Evolutionary conservation across 2,888 invertebrate genomes (phyloP).

Genomic region (Dryobotodes eremita): DNA sequence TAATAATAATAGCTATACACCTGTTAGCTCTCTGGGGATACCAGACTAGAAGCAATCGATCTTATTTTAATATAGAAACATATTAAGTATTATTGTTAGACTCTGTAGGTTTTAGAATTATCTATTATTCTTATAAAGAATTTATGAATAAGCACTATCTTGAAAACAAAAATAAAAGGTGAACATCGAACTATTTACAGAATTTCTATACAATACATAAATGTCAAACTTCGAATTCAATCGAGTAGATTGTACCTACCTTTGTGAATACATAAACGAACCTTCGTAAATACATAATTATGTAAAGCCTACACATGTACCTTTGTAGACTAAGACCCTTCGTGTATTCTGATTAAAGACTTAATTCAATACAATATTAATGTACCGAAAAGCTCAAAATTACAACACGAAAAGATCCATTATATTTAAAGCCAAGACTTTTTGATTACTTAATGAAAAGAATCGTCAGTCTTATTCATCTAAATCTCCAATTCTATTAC

Average conservation of each 20-base stretch:
- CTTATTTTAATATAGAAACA: slow-evolving; percentile 29
- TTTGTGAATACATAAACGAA: slow-evolving; percentile 40
- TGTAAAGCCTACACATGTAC: slow-evolving; percentile 25
- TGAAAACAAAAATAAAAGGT: not conserved
- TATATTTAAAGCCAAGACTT: slow-evolving; percentile 43
- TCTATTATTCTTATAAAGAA: slow-evolving; percentile 2
- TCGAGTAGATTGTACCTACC: slow-evolving; percentile 19
- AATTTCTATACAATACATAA: not conserved
- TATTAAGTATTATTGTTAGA: slow-evolving; percentile 12
- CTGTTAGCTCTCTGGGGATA: slow-evolving; percentile 34
- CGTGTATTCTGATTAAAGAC: slow-evolving; percentile 42
- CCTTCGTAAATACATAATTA: slow-evolving; percentile 39
- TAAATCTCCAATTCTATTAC: slow-evolving; percentile 52
- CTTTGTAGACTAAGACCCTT: slow-evolving; percentile 17
- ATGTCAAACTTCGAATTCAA: not conserved
- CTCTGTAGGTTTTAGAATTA: not conserved
- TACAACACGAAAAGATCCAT: slow-evolving; percentile 35
- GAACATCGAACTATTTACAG: not conserved
- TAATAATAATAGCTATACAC: slow-evolving; percentile 35
- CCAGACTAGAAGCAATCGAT: slow-evolving; percentile 18
- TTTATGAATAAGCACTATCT: not conserved
- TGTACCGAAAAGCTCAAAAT: slow-evolving; percentile 15
- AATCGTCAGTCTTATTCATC: slow-evolving; percentile 47
- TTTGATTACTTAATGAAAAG: slow-evolving; percentile 58
- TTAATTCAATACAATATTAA: slow-evolving; percentile 34